Conservation (phyloP, 2,797 vertebrate species). For the Kryptopterus vitreolus region DNA sequence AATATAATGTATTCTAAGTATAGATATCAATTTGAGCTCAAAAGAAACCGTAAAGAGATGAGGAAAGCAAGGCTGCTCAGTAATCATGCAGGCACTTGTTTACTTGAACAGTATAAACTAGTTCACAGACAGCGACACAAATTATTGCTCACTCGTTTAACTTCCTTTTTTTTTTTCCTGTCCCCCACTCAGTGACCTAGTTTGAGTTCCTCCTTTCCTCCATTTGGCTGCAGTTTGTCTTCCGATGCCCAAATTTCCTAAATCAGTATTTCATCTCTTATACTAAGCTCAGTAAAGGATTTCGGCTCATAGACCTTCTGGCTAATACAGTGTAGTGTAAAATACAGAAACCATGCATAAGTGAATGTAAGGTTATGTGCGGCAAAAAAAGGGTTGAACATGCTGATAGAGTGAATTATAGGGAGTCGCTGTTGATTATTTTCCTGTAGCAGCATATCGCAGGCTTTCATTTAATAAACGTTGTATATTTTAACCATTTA, state of each 20-base stretch:
- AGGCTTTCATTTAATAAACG: neutral
- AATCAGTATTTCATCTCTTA: constrained; percentile 47
- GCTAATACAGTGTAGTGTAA: neutral
- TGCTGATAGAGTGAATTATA: no score
- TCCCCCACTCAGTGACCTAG: neutral
- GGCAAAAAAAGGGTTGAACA: neutral
- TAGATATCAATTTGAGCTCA: neutral
- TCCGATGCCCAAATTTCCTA: constrained; percentile 14
- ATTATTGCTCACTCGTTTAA: neutral
- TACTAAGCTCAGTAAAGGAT: neutral
- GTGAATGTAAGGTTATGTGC: neutral
- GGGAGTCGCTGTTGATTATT: neutral
- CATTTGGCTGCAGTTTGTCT: constrained; percentile 61
- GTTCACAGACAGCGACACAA: no score
- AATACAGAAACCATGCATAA: neutral
- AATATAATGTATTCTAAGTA: neutral
- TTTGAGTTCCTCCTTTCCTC: neutral
- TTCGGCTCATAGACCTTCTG: neutral
- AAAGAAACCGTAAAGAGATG: neutral
- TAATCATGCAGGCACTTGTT: neutral
- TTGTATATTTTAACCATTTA: neutral
- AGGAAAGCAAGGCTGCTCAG: neutral
- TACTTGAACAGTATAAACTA: neutral
- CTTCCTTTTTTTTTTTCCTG: neutral
- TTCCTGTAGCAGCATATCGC: neutral